Evolutionary conservation across 2,113 vertebrate genomes (phyloP).

Genomic region (Galemys pyrenaicus): DNA sequence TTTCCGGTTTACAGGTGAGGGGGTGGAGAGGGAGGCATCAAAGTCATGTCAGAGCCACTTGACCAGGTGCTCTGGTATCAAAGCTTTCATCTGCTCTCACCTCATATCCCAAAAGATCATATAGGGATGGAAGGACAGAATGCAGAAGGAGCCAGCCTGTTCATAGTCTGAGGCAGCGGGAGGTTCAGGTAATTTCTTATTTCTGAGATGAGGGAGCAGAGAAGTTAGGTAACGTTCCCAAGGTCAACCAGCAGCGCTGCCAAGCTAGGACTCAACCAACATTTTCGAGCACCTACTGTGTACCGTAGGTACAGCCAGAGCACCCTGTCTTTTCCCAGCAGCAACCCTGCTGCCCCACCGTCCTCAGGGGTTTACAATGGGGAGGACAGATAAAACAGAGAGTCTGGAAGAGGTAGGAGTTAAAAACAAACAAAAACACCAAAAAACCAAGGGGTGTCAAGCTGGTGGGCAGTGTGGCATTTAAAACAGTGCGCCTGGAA

Average conservation of each 20-base stretch:
- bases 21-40: not conserved
- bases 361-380: not conserved
- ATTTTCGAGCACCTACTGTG: not conserved
- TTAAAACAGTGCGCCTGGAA: not conserved
- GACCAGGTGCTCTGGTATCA: not conserved
- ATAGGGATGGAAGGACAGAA: not conserved
- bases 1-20: not conserved
- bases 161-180: not conserved
- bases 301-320: no score
- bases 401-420: not conserved
- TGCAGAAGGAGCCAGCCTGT: not conserved
- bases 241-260: not conserved
- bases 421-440: not conserved
- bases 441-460: no score
- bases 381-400: not conserved
- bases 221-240: not conserved
- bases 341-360: not conserved
- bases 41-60: not conserved
- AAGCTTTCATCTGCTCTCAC: not conserved
- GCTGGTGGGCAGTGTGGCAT: not conserved
- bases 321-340: not conserved
- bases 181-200: not conserved
- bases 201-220: not conserved
- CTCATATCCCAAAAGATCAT: not conserved
- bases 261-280: not conserved